Evolutionary conservation across 2,797 vertebrate species (phyloP).

Genomic region (Denticeps clupeoides): DNA sequence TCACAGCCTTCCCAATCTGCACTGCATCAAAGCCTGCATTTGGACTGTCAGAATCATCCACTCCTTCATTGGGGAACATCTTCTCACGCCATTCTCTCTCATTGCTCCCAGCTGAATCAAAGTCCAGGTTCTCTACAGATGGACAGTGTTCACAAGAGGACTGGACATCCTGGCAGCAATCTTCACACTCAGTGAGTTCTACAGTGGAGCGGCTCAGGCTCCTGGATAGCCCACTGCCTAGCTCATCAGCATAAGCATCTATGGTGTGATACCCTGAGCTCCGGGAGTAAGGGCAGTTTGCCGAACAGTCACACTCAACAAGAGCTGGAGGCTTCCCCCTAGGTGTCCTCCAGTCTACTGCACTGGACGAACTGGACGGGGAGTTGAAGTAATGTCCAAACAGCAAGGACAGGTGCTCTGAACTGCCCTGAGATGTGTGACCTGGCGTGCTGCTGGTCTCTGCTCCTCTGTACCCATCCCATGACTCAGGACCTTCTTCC

Average conservation of each 20-base stretch:
- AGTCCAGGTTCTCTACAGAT: conserved; percentile 41
- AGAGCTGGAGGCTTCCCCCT: conserved; percentile 28
- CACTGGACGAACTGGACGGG: conserved; percentile 44
- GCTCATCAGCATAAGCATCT: conserved; percentile 44
- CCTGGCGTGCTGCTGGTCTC: conserved; percentile 48
- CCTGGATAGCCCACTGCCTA: conserved; percentile 43
- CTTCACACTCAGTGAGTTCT: conserved; percentile 52
- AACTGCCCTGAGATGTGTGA: conserved; percentile 55
- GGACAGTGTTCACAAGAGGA: conserved; percentile 44
- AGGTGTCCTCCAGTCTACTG: conserved; percentile 36
- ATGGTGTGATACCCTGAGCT: conserved; percentile 59
- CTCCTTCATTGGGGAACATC: conserved; percentile 32
- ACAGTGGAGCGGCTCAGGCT: conserved; percentile 59
- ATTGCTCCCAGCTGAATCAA: conserved; percentile 45
- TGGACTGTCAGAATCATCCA: conserved; percentile 27
- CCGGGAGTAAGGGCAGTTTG: conserved; percentile 51
- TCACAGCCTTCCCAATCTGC: conserved; percentile 2
- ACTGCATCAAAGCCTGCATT: background rate
- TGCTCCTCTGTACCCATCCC: conserved; percentile 43
- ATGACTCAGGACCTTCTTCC: conserved; percentile 48
- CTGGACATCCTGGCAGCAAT: conserved; percentile 39
- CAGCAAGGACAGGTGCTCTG: conserved; percentile 58
- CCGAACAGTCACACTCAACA: conserved; percentile 44
- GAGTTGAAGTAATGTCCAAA: conserved; percentile 53
- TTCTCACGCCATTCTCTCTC: conserved; percentile 46